Evolutionary conservation across 2,113 vertebrate genomes (phyloP).

Genomic region (Picathartes gymnocephalus): DNA sequence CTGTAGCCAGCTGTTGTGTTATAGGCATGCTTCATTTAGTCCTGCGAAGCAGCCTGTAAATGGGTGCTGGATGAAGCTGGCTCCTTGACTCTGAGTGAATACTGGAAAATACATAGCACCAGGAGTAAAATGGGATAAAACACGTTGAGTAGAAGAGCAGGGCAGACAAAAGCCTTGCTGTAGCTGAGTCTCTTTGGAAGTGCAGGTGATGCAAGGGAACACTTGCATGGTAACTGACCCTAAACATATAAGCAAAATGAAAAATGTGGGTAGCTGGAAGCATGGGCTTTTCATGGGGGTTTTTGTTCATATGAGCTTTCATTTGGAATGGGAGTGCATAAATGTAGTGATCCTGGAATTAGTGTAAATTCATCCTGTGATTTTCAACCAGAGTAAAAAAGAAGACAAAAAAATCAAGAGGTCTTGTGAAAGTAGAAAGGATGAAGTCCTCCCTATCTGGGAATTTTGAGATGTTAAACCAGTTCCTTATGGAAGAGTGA

Average conservation of each 20-base stretch:
- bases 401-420: background rate
- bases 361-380: background rate
- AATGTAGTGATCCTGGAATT: background rate
- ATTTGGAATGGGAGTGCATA: background rate
- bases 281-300: background rate
- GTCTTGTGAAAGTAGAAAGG: background rate
- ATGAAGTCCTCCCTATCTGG: background rate
- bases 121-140: slow-evolving; percentile 7
- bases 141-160: background rate
- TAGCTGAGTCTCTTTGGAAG: background rate
- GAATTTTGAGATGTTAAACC: background rate
- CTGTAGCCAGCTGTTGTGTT: background rate
- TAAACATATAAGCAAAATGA: background rate
- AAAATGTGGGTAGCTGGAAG: background rate
- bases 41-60: background rate
- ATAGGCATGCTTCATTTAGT: background rate
- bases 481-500: background rate
- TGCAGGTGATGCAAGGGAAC: background rate
- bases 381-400: background rate
- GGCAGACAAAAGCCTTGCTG: background rate
- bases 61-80: background rate
- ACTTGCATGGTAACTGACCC: background rate
- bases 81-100: background rate
- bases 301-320: background rate
- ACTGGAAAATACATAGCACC: background rate